Base-by-base conservation (phyloP, 2,888 invertebrate genomes). In the Latheticus oryzae region DNA sequence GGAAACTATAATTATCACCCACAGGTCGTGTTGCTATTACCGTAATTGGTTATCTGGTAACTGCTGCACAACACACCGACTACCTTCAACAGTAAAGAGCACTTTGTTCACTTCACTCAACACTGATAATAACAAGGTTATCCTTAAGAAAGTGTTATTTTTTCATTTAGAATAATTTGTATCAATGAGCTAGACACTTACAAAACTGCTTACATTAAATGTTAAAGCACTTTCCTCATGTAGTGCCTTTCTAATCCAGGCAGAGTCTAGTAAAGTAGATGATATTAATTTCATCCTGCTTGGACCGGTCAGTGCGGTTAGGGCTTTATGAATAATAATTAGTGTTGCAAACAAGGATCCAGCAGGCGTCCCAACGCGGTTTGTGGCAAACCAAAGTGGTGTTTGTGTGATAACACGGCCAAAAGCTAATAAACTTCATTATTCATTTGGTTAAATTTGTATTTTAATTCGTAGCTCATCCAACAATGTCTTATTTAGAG, bases 271-370 rank as follows among this genome's bases (percentile, higher is more conserved):
- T 73, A 70, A 72, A 73, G 71, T 72, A 72, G 71, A 72, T 67
- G 74, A 76, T 77, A 77, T 77, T 77, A 77, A 77, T 77, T 76
- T 75, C 72, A 28, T 70, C 69, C 73, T 72, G 72, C 69, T 67
- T 67, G 71, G 73, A 73, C 71, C 73, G 74, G 74, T 73, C 75
- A 74, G 69, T 68, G 67, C 68, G 76, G 75, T 73, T 69, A 71
- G 69, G 66, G 71, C 70, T 75, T 76, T 78, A 78, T 78, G 78
- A 78, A 78, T 78, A 77, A 77, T 78, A 78, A 78, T 78, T 76
- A 77, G 74, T 72, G 76, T 75, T 75, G 73, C 75, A 73, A 76
- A 77, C 75, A 76, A 75, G 76, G 75, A 72, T 73, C 72, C 66
- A 65, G 71, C 69, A 67, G 71, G 72, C 72, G 72, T 72, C 73